phyloP scores from a whole-genome alignment of 2,113 vertebrate species.

The Vulpes lagopus region DNA sequence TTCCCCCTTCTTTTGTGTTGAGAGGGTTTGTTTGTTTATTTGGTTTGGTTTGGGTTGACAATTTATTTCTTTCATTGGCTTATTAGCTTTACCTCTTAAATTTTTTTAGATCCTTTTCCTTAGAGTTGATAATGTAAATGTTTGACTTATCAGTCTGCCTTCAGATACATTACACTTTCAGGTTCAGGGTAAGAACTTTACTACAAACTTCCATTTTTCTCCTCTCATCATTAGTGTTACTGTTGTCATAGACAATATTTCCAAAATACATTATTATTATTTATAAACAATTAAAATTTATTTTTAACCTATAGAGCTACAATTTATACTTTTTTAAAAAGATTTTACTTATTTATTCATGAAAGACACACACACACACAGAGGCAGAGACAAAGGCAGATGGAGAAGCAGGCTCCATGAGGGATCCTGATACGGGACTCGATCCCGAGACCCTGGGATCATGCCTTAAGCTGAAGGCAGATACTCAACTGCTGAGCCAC shows the following conservation, averaged over 20 bases:
- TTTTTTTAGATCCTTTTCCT: background rate
- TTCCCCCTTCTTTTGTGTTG: background rate
- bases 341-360: no score
- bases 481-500: no score
- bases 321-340: background rate
- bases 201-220: background rate
- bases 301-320: background rate
- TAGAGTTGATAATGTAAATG: background rate
- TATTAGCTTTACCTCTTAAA: background rate
- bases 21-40: background rate
- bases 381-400: no score
- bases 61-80: background rate
- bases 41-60: background rate
- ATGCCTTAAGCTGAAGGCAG: no score
- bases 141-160: background rate
- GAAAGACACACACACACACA: no score
- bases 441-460: no score
- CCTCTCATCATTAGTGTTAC: background rate
- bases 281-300: background rate
- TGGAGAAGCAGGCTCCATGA: no score
- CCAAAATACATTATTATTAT: background rate
- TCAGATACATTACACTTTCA: background rate
- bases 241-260: background rate
- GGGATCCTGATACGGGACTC: no score
- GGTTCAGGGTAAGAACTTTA: background rate